These are phyloP conservation scores for Bucco capensis DNA, from an alignment of 2,113 vertebrate genomes.

Conservation along the genomic window DNA sequence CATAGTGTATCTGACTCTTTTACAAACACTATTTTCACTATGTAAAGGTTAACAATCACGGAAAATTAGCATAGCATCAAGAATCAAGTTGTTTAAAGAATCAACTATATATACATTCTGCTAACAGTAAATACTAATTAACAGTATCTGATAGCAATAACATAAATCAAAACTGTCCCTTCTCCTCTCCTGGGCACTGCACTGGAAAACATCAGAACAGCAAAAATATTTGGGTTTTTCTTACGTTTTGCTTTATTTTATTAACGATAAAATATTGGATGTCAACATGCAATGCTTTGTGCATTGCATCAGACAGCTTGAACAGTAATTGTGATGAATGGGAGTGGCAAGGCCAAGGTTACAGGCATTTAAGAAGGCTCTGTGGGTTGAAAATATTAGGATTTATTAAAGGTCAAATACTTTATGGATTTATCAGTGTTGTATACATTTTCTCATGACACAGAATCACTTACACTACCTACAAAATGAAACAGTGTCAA, in stretches of 20 bases:
- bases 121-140: slow-evolving; percentile 63
- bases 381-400: slow-evolving; percentile 75
- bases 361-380: slow-evolving; percentile 72
- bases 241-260: slow-evolving; percentile 42
- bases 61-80: neutral
- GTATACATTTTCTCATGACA: slow-evolving; percentile 68
- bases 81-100: neutral
- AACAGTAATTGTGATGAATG: slow-evolving; percentile 80
- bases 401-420: slow-evolving; percentile 82
- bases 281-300: slow-evolving; percentile 65
- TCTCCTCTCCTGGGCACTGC: slow-evolving; percentile 39
- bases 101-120: neutral
- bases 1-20: neutral
- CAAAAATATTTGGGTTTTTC: slow-evolving; percentile 74
- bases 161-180: slow-evolving; percentile 68
- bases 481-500: neutral
- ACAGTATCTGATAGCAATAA: slow-evolving; percentile 23
- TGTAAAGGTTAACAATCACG: neutral
- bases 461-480: slow-evolving; percentile 47
- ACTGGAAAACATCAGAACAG: slow-evolving; percentile 74
- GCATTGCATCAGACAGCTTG: slow-evolving; percentile 71
- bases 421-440: slow-evolving; percentile 77
- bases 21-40: neutral
- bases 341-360: slow-evolving; percentile 65
- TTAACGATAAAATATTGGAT: slow-evolving; percentile 82